Conservation (phyloP, 1,140 invertebrate genomes). For the Idris sp. region DNA sequence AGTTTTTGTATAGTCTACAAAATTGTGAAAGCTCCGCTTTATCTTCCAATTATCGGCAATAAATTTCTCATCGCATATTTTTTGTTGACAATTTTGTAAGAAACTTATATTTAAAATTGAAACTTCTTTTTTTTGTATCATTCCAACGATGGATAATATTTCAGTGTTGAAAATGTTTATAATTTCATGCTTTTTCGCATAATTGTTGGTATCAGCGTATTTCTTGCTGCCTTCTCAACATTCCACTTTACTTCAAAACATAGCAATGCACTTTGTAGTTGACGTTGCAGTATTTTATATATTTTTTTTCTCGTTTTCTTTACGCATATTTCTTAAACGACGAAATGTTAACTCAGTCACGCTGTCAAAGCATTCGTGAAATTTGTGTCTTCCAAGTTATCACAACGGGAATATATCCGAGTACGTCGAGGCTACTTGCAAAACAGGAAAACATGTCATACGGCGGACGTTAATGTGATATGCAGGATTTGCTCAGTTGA, state of each 20-base stretch:
- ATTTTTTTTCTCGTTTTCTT: too few relatives aligned
- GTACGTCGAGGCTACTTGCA: constrained; percentile 53
- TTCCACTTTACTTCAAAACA: not conserved
- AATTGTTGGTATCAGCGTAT: constrained; percentile 1
- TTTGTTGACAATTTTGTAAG: too few relatives aligned
- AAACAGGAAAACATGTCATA: constrained; percentile 70
- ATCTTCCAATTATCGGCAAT: too few relatives aligned
- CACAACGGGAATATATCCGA: constrained; percentile 26
- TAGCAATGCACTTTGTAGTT: constrained; percentile 5
- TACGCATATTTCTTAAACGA: constrained; percentile 4
- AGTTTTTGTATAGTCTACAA: too few relatives aligned
- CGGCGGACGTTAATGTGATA: constrained; percentile 68
- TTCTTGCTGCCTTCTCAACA: constrained; percentile 3
- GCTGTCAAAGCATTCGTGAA: constrained; percentile 34
- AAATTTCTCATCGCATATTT: too few relatives aligned
- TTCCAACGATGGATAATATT: too few relatives aligned
- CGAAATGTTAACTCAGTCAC: constrained; percentile 27
- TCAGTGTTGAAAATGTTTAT: too few relatives aligned
- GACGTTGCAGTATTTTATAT: constrained; percentile 16
- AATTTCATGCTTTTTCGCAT: constrained; percentile 4
- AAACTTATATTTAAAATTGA: too few relatives aligned
- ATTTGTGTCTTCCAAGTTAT: constrained; percentile 48
- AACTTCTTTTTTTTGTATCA: too few relatives aligned
- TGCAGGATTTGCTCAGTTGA: constrained; percentile 61
- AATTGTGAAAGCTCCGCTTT: too few relatives aligned